phyloP scores from a whole-genome alignment of 2,888 invertebrate species.

The Rhamnusium bicolor region DNA sequence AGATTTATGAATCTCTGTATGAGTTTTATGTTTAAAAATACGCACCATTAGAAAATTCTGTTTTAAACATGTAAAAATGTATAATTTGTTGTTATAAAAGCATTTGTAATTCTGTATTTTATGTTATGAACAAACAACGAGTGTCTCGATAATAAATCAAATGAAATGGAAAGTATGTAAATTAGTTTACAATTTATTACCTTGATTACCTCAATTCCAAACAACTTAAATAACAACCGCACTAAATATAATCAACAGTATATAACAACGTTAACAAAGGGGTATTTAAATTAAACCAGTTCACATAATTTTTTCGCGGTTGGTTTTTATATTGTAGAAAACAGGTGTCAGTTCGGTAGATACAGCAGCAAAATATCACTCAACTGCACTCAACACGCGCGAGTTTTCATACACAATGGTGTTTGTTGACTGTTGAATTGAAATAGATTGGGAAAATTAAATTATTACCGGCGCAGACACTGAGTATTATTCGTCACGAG shows the following conservation, averaged over 20 bases:
- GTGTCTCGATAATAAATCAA: not conserved
- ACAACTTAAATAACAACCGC: not conserved
- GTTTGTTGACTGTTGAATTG: conserved; percentile 8
- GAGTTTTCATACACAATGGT: not conserved
- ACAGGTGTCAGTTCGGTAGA: not conserved
- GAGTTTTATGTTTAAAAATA: no score
- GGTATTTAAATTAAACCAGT: not conserved
- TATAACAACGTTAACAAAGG: not conserved
- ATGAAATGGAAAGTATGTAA: not conserved
- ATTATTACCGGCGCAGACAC: conserved; percentile 19
- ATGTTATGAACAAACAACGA: not conserved
- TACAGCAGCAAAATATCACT: not conserved
- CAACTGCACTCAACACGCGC: not conserved
- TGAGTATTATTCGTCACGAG: conserved; percentile 11
- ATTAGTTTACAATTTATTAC: not conserved
- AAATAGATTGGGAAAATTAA: conserved; percentile 24
- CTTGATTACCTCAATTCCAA: not conserved
- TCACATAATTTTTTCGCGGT: not conserved
- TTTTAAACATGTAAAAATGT: no score
- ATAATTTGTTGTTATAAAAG: no score
- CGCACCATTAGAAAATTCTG: no score
- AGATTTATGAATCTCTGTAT: no score
- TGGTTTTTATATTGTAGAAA: not conserved
- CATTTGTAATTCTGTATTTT: no score
- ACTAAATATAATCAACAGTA: not conserved